phyloP scores from a whole-genome alignment of 2,888 invertebrate species.

The Cotesia congregata region DNA sequence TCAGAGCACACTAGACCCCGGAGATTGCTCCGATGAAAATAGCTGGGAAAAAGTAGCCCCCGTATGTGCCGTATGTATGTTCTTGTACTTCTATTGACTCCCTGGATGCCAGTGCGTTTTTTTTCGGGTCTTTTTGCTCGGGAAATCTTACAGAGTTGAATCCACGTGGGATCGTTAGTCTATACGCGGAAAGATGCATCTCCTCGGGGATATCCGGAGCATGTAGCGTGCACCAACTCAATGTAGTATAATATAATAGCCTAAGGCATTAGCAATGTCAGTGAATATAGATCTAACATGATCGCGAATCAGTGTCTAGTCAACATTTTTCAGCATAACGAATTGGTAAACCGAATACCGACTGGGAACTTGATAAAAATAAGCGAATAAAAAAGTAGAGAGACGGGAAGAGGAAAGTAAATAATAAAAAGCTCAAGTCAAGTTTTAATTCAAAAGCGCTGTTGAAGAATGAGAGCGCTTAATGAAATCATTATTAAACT shows the following conservation, averaged over 20 bases:
- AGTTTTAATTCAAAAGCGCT: background rate
- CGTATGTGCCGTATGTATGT: background rate
- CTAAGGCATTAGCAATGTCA: slow-evolving; percentile 45
- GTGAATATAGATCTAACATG: slow-evolving; percentile 41
- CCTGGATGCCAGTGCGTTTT: background rate
- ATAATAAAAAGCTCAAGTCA: background rate
- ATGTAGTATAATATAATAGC: slow-evolving; percentile 37
- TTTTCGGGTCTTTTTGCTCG: background rate
- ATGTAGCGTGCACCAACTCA: slow-evolving; percentile 35
- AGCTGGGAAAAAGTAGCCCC: background rate
- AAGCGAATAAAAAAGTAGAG: background rate
- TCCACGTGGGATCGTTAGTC: slow-evolving; percentile 44
- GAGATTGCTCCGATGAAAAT: background rate
- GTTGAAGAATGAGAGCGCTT: background rate
- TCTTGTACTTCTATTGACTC: background rate
- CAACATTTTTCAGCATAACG: background rate
- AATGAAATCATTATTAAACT: slow-evolving; percentile 1
- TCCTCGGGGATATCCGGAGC: slow-evolving; percentile 33
- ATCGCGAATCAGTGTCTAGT: slow-evolving; percentile 11
- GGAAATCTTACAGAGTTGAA: slow-evolving; percentile 18
- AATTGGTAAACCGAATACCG: background rate
- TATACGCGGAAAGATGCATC: slow-evolving; percentile 41
- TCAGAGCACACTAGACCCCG: slow-evolving; percentile 18
- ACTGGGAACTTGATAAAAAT: background rate
- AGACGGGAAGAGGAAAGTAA: background rate